Conservation (phyloP, 2,888 invertebrate species). For the Synanthedon formicaeformis region DNA sequence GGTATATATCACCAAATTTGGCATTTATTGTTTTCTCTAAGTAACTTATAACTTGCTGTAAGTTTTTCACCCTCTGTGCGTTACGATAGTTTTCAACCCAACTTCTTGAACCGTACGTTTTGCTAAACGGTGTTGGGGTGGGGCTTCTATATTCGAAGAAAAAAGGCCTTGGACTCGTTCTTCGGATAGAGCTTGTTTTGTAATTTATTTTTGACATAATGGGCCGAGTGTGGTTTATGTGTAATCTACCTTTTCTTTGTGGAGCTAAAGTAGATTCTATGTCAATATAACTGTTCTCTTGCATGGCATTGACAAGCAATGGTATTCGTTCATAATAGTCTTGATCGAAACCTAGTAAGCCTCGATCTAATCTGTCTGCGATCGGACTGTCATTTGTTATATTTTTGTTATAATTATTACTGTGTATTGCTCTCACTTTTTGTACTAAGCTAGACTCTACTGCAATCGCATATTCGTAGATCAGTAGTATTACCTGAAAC, state of each 20-base stretch:
- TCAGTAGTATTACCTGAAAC: slow-evolving; percentile 64
- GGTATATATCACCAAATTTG: slow-evolving; percentile 49
- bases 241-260: slow-evolving; percentile 14
- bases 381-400: slow-evolving; percentile 33
- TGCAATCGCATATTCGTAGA: slow-evolving; percentile 63
- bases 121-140: slow-evolving; percentile 50
- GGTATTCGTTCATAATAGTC: slow-evolving; percentile 63
- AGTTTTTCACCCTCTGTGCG: slow-evolving; percentile 53
- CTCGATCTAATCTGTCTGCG: slow-evolving; percentile 52
- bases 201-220: slow-evolving; percentile 16
- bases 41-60: slow-evolving; percentile 55
- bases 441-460: slow-evolving; percentile 60
- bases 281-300: slow-evolving; percentile 50
- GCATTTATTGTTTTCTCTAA: slow-evolving; percentile 57
- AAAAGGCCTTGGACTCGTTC: slow-evolving; percentile 66
- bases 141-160: slow-evolving; percentile 50
- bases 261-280: slow-evolving; percentile 24
- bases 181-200: slow-evolving; percentile 27
- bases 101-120: slow-evolving; percentile 41
- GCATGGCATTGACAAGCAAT: slow-evolving; percentile 54
- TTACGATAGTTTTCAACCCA: slow-evolving; percentile 59
- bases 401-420: slow-evolving; percentile 16
- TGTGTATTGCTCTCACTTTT: slow-evolving; percentile 25
- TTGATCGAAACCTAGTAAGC: slow-evolving; percentile 55
- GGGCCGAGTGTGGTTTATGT: slow-evolving; percentile 9